Evolutionary conservation across 2,888 invertebrate species (phyloP).

Genomic region (Amphipoea oculea): DNA sequence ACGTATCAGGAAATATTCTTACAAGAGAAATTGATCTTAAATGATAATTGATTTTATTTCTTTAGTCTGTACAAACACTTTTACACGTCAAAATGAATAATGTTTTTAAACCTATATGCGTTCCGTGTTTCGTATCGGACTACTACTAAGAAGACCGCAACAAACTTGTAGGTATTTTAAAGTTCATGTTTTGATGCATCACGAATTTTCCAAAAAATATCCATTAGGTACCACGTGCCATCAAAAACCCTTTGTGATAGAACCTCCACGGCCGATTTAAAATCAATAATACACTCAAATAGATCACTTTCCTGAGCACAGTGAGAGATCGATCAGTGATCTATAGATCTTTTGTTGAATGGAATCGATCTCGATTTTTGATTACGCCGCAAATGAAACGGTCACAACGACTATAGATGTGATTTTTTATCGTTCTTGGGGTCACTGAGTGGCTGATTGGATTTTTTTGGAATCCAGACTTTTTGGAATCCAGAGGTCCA

Average conservation of each 20-base stretch:
- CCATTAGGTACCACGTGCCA: slow-evolving; percentile 62
- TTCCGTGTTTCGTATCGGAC: not conserved
- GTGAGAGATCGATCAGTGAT: slow-evolving; percentile 88
- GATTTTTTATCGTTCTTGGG: slow-evolving; percentile 69
- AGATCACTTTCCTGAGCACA: slow-evolving; percentile 86
- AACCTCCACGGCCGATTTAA: slow-evolving; percentile 84
- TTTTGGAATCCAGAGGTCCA: slow-evolving; percentile 44
- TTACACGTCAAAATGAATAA: no score
- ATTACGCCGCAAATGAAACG: slow-evolving; percentile 82
- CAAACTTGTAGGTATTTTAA: not conserved
- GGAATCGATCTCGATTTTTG: slow-evolving; percentile 85
- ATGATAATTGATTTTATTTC: not conserved
- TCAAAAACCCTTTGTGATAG: slow-evolving; percentile 74
- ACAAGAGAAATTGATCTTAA: not conserved
- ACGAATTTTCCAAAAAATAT: slow-evolving; percentile 20
- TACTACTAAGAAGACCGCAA: not conserved
- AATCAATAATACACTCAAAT: slow-evolving; percentile 87
- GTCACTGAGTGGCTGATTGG: slow-evolving; percentile 66
- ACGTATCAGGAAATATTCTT: not conserved
- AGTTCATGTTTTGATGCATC: not conserved
- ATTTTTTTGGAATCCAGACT: slow-evolving; percentile 58
- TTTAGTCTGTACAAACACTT: no score
- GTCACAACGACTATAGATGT: slow-evolving; percentile 69
- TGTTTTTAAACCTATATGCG: not conserved
- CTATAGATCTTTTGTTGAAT: slow-evolving; percentile 86